Evolutionary conservation across 2,888 invertebrate species (phyloP).

Genomic region (Drosophila pegasa): DNA sequence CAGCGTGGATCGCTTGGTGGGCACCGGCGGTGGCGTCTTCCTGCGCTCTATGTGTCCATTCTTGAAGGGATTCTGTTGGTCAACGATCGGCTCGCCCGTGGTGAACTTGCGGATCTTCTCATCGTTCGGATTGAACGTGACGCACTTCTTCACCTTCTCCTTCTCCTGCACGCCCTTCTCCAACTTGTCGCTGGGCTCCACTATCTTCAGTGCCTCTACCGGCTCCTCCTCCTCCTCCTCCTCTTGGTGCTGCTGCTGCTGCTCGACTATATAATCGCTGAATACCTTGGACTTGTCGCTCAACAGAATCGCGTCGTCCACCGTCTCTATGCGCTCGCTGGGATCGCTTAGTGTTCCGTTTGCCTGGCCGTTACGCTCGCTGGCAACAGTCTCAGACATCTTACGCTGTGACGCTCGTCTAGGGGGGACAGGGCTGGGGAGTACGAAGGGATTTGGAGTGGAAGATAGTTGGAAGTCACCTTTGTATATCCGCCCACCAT

Average conservation of each 20-base stretch:
- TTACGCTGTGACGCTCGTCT: constrained; percentile 38
- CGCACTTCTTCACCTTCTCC: constrained; percentile 79
- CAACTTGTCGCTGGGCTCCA: constrained; percentile 35
- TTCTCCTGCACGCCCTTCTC: constrained; percentile 29
- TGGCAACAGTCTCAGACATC: constrained; percentile 76
- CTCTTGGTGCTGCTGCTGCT: too few relatives aligned
- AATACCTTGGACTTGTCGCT: constrained; percentile 13
- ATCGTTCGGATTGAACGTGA: constrained; percentile 83
- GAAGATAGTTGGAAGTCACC: constrained; percentile 59
- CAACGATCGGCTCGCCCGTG: constrained; percentile 84
- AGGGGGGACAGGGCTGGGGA: constrained; percentile 33
- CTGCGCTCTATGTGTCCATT: constrained; percentile 60
- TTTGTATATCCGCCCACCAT: constrained; percentile 64
- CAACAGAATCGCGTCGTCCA: constrained; percentile 1
- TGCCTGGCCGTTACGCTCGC: constrained; percentile 62
- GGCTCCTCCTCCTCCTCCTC: too few relatives aligned
- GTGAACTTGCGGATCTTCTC: constrained; percentile 83
- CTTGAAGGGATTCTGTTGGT: constrained; percentile 84
- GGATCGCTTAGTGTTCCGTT: constrained; percentile 64
- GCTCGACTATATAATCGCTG: constrained; percentile 31
- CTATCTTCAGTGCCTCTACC: constrained; percentile 55
- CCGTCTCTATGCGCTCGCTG: constrained; percentile 31
- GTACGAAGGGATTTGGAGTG: constrained; percentile 66
- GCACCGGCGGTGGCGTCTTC: constrained; percentile 79
- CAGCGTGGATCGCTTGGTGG: constrained; percentile 79